Percentiles rank a stretch among this genome's conserved stretches.
Conservation (phyloP, 2,113 vertebrate genomes). For the Pavo muticus region DNA sequence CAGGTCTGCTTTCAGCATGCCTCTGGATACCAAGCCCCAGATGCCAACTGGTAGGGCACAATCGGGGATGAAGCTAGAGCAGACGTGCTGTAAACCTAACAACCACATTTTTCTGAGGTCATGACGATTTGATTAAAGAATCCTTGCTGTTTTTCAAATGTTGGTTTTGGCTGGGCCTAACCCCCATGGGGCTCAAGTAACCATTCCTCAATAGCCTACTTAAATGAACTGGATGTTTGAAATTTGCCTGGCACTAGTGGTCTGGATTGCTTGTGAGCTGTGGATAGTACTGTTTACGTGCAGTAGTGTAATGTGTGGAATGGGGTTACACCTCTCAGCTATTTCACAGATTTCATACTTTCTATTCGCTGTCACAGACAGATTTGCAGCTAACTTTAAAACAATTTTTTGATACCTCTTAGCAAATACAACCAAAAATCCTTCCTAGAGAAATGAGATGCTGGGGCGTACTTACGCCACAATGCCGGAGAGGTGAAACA, state of each 20-base stretch:
- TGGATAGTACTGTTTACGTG: background rate
- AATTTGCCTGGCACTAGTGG: background rate
- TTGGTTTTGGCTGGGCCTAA: background rate
- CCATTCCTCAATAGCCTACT: background rate
- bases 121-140: background rate
- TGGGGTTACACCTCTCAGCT: background rate
- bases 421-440: background rate
- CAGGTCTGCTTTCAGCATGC: background rate
- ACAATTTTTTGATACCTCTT: background rate
- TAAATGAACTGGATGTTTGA: fast-evolving
- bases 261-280: background rate
- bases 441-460: background rate
- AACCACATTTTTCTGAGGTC: background rate
- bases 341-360: background rate
- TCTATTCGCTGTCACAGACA: fast-evolving
- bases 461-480: slow-evolving; percentile 78
- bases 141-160: background rate
- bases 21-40: background rate
- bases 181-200: background rate
- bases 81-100: background rate
- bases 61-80: background rate
- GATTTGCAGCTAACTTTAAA: no score
- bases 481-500: slow-evolving; percentile 86
- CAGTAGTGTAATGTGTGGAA: background rate
- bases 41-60: background rate